Conservation (phyloP, 2,797 vertebrate genomes). For the Philypnodon macrostomus region DNA sequence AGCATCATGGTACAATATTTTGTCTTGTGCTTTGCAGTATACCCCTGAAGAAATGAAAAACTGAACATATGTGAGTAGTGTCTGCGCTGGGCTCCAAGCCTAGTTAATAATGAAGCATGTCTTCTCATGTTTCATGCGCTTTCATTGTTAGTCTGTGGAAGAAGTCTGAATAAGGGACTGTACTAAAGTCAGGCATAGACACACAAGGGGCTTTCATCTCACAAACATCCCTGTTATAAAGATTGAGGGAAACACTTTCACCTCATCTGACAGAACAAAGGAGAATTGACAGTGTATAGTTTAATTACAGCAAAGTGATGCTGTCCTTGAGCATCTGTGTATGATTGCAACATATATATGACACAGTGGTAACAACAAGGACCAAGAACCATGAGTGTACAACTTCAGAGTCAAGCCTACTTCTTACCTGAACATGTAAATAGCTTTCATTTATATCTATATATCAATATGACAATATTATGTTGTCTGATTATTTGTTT, state of each 20-base stretch:
- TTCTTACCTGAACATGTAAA: constrained; percentile 20
- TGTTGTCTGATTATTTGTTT: too few relatives aligned
- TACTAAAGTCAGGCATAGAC: constrained; percentile 16
- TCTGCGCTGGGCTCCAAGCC: constrained; percentile 33
- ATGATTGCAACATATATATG: background rate
- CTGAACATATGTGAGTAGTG: constrained; percentile 11
- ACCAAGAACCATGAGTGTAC: constrained; percentile 8
- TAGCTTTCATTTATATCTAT: too few relatives aligned
- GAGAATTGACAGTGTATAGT: background rate
- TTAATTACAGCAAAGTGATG: background rate
- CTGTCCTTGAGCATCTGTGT: background rate
- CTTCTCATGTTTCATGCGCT: constrained; percentile 50
- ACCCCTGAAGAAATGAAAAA: background rate
- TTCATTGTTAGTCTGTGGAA: constrained; percentile 35
- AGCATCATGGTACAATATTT: constrained; percentile 5
- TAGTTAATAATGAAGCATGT: constrained; percentile 54
- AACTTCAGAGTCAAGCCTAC: constrained; percentile 48
- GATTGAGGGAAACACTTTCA: constrained; percentile 20
- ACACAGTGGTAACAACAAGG: constrained; percentile 12
- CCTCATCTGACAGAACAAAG: background rate
- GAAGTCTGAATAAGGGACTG: constrained; percentile 26
- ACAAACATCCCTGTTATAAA: constrained; percentile 22
- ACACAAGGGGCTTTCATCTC: constrained; percentile 16
- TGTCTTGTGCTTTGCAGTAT: background rate
- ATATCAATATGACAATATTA: too few relatives aligned